phyloP scores from a whole-genome alignment of 1,140 invertebrate species.

The Bombus turneri region DNA sequence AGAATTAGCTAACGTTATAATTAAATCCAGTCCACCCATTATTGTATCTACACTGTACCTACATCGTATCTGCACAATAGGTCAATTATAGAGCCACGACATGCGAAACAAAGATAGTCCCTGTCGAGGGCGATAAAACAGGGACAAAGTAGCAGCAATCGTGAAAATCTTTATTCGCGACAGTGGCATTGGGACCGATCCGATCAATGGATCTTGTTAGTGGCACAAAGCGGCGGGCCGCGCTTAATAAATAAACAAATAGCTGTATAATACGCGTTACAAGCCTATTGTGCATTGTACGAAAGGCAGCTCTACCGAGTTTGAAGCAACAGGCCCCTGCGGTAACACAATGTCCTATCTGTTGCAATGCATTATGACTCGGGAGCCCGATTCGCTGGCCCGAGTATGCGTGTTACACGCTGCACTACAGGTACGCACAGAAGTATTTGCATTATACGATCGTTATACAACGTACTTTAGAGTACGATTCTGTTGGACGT shows the following conservation, averaged over 20 bases:
- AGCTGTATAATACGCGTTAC: slow-evolving; percentile 69
- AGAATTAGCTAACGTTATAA: not conserved
- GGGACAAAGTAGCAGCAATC: not conserved
- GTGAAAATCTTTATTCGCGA: not conserved
- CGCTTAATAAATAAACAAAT: slow-evolving; percentile 74
- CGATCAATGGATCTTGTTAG: slow-evolving; percentile 54
- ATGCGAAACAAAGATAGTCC: not conserved
- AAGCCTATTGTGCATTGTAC: slow-evolving; percentile 75
- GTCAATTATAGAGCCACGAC: not conserved
- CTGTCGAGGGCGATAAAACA: not conserved
- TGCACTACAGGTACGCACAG: slow-evolving; percentile 32
- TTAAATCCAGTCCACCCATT: not conserved
- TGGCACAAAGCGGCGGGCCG: slow-evolving; percentile 23
- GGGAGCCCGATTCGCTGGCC: slow-evolving; percentile 11
- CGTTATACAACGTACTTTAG: slow-evolving; percentile 20
- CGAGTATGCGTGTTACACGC: slow-evolving; percentile 40
- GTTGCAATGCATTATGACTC: slow-evolving; percentile 60
- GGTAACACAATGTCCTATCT: slow-evolving; percentile 63
- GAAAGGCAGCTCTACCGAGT: slow-evolving; percentile 23
- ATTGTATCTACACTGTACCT: too few relatives aligned
- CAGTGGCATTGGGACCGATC: slow-evolving; percentile 14
- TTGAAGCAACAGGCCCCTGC: slow-evolving; percentile 27
- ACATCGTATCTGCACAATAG: not conserved
- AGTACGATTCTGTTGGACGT: not conserved
- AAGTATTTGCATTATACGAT: slow-evolving; percentile 46